These are phyloP conservation scores for Pocillopora grandis DNA, from an alignment of 92 coral and sea anemone genomes.

Conservation along the genomic window DNA sequence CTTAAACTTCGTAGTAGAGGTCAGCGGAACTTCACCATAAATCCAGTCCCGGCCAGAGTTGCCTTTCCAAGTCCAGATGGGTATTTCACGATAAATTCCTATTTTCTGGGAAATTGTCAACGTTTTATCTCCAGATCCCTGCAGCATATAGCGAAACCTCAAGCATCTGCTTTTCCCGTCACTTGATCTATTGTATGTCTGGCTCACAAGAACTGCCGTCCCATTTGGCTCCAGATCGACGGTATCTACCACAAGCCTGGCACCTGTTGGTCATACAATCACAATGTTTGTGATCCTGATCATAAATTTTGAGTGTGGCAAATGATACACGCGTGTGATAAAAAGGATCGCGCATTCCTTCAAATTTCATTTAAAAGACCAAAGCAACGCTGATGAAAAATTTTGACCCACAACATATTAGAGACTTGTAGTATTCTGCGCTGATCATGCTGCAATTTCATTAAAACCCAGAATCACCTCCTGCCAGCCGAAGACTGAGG, in stretches of 20 bases:
- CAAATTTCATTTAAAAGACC: too few relatives aligned
- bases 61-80: constrained; percentile 6
- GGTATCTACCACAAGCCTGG: constrained; percentile 9
- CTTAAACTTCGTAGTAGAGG: constrained; percentile 26
- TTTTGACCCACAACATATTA: too few relatives aligned
- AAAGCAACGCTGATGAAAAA: too few relatives aligned
- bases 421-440: too few relatives aligned
- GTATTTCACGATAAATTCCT: background rate
- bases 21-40: constrained; percentile 43
- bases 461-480: background rate
- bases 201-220: constrained; percentile 36
- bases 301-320: too few relatives aligned
- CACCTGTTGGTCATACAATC: background rate
- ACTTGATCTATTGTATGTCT: constrained; percentile 28
- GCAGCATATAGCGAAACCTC: constrained; percentile 46
- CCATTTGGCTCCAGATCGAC: background rate
- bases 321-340: too few relatives aligned
- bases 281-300: too few relatives aligned
- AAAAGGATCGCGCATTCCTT: too few relatives aligned
- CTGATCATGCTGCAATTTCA: background rate
- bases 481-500: too few relatives aligned
- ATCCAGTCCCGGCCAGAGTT: constrained; percentile 25
- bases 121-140: constrained; percentile 28
- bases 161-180: constrained; percentile 37
- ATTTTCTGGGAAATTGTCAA: constrained; percentile 28